Evolutionary conservation across 2,113 vertebrate genomes (phyloP), one percentile per base, ranked within the genome.

Genomic region (Cebidichthys violaceus): DNA sequence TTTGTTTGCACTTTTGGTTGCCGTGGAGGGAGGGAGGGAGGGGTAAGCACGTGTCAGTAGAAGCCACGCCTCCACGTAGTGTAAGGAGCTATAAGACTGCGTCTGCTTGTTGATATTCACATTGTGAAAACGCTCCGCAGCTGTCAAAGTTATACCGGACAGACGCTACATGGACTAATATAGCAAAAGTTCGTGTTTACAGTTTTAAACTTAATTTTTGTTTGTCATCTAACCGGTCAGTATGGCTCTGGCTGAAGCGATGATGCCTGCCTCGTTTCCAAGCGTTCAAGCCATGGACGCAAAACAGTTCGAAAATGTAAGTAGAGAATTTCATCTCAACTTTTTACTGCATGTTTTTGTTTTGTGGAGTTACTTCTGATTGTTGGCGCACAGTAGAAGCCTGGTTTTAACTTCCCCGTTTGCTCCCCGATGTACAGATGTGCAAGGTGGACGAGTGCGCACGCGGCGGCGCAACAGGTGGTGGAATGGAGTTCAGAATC

Each of bases 401-500:
- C 67, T 24, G 2, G 55, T 50, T 61, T 66, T 75, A 67, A 83
- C 33, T 24, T 6, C 22, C 1, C 31, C 2, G 3, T 65, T 6
- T 22, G 17, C 9, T 29, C 29, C 74, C 74, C 4, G 24, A 27
- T 29, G 62, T 64, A 4, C 83, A 93, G 90, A 85, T 94, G 88
- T 95, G 93, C 82, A 88, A 92, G 83, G 45, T 86, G 37, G 93
- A 90, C 14, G 91, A 82, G 2, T 69, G 81, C 1, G 83, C 87
- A 11, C 60, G 70, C 4, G 84, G 75, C 59, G 27, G 78, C 64
- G 69, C 90, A 31, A 80, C 84, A 75, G 83, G 78, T 73, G 90
- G 78, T 29, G 76, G 94, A 20, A 92, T 95, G 37, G 94, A 94
- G 82, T 95, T 95, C 86, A 94, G 93, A 89, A 94, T 96, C 59